phyloP scores from a whole-genome alignment of 2,888 invertebrate species.

The Drosophila pegasa region DNA sequence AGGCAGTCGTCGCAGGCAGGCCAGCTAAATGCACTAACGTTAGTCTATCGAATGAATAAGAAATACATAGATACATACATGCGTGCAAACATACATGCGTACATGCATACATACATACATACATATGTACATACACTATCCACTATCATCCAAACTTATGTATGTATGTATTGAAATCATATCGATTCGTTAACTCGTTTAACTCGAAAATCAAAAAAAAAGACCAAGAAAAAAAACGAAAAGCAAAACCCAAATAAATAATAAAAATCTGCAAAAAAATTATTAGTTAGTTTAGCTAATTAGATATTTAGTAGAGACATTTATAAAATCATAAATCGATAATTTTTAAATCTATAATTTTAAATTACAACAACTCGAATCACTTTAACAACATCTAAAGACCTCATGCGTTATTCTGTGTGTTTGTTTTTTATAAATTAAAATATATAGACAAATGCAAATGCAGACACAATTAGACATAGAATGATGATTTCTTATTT shows the following conservation, averaged over 20 bases:
- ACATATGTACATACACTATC: constrained; percentile 3
- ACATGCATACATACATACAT: constrained; percentile 1
- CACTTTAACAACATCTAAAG: constrained; percentile 19
- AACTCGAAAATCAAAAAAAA: background rate
- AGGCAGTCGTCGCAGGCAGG: constrained; percentile 49
- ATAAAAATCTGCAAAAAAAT: background rate
- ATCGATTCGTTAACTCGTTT: constrained; percentile 8
- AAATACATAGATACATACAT: constrained; percentile 13
- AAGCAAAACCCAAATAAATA: background rate
- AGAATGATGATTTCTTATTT: background rate
- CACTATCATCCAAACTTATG: constrained; percentile 7
- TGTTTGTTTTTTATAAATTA: background rate
- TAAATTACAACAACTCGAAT: constrained; percentile 21
- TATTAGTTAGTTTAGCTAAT: constrained; percentile 43
- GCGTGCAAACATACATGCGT: background rate
- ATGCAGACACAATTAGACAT: background rate
- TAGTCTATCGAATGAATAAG: constrained; percentile 20
- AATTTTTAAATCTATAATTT: constrained; percentile 25
- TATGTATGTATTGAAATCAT: constrained; percentile 21
- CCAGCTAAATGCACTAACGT: constrained; percentile 33
- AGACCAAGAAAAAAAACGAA: background rate
- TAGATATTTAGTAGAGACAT: constrained; percentile 35
- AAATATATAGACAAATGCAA: background rate
- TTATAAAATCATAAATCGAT: constrained; percentile 27
- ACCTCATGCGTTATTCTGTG: constrained; percentile 65